phyloP scores from a whole-genome alignment of 1,140 invertebrate genomes.

The Dendroctonus ponderosae region DNA sequence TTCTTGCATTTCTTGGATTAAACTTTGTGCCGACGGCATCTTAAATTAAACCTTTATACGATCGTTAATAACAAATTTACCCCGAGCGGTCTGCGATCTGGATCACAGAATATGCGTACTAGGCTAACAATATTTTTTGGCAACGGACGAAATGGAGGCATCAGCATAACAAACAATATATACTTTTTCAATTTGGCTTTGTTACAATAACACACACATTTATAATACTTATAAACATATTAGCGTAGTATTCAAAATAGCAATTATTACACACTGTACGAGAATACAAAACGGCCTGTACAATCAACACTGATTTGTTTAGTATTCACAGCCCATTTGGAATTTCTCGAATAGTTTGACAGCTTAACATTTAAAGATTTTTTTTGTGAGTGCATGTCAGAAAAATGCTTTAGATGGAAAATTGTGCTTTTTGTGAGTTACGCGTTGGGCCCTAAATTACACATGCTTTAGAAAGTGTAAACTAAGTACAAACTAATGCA shows the following conservation, averaged over 20 bases:
- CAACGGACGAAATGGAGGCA: slow-evolving; percentile 37
- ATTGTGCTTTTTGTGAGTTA: too few relatives aligned
- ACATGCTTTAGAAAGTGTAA: too few relatives aligned
- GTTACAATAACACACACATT: slow-evolving; percentile 48
- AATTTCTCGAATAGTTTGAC: slow-evolving; percentile 55
- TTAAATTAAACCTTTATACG: slow-evolving; percentile 38
- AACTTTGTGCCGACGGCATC: slow-evolving; percentile 9
- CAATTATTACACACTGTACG: slow-evolving; percentile 48
- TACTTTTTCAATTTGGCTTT: slow-evolving; percentile 19
- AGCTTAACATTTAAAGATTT: slow-evolving; percentile 9
- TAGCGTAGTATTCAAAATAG: slow-evolving; percentile 51
- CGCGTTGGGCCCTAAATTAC: too few relatives aligned
- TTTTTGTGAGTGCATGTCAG: too few relatives aligned
- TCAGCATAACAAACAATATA: slow-evolving; percentile 26
- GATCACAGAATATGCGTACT: slow-evolving; percentile 40
- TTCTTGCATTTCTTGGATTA: slow-evolving; percentile 40
- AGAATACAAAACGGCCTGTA: slow-evolving; percentile 64
- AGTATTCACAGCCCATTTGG: slow-evolving; percentile 71
- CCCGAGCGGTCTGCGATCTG: slow-evolving; percentile 35
- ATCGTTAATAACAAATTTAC: slow-evolving; percentile 19
- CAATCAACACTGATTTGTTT: slow-evolving; percentile 64
- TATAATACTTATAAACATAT: slow-evolving; percentile 48
- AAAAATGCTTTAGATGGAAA: too few relatives aligned
- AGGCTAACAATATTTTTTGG: slow-evolving; percentile 42
- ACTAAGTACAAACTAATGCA: too few relatives aligned